phyloP scores from a whole-genome alignment of 2,113 vertebrate species.

The Oncorhynchus keta region DNA sequence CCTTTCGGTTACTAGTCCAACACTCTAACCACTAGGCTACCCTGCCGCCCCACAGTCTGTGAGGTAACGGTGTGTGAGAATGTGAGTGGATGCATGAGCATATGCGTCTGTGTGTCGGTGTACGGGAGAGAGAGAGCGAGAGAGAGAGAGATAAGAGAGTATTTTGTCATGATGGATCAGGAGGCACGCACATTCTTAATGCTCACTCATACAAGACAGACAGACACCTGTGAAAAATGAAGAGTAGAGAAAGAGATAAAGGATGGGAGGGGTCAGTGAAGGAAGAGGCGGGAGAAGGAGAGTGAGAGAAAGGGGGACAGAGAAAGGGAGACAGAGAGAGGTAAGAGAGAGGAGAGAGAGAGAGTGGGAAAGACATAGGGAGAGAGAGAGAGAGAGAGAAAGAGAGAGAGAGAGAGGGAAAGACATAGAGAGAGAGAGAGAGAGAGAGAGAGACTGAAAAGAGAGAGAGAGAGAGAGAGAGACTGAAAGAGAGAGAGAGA shows the following conservation, averaged over 20 bases:
- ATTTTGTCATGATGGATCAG: conserved; percentile 73
- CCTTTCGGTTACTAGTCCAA: too few relatives aligned
- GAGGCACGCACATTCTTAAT: conserved; percentile 67
- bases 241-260: conserved; percentile 31
- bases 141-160: conserved; percentile 55
- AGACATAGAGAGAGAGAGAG: too few relatives aligned
- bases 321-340: not conserved
- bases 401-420: too few relatives aligned
- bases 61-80: conserved; percentile 2
- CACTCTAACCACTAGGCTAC: too few relatives aligned
- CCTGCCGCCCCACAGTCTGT: too few relatives aligned
- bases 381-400: too few relatives aligned
- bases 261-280: conserved; percentile 1
- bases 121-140: conserved; percentile 26
- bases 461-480: too few relatives aligned
- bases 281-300: not conserved
- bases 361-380: too few relatives aligned
- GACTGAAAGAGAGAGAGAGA: too few relatives aligned
- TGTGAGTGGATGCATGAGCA: conserved; percentile 6
- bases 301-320: not conserved
- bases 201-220: conserved; percentile 64
- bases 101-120: conserved; percentile 21
- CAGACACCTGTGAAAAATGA: conserved; percentile 72
- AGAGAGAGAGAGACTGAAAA: too few relatives aligned
- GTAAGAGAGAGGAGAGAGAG: not conserved